Evolutionary conservation across 2,797 vertebrate species (phyloP), one percentile per base, ranked within the genome.

Genomic region (Kryptolebias ocellatus): DNA sequence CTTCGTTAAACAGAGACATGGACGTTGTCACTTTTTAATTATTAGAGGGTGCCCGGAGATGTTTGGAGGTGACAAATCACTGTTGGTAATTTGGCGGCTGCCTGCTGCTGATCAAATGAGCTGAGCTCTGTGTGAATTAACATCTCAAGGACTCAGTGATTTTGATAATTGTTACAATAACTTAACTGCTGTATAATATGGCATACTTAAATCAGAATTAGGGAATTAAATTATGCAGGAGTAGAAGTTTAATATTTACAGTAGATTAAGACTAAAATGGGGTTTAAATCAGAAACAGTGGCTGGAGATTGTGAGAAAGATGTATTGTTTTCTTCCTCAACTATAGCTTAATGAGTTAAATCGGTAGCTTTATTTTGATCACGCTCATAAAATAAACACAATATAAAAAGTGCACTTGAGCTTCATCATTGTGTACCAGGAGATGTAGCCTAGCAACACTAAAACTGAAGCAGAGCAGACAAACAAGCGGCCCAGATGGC

Each of bases 361-460:
- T 55, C 45, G 3, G 1, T 67, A 52, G 53, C 68, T 65, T 72
- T 57, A 60, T 74, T 72, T 50, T 74, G 49, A 87, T 85, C 72
- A 67, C 24, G 76, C 74, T 76, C 53, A 10, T 4, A 47, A 4
- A 27, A 29, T 31, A 0, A 1, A 44, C 4, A 62, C 71, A 61
- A 70, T 73, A 50, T 53, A 79, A 79, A 73, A 74, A 78, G 64
- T 42, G 67, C 66, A 66, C 64, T 80, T 74, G 20, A 61, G 74
- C 68, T 72, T 71, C 79, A 79, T 80, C 63, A 71, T 70, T 72
- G 57, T 83, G 78, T 64, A 73, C 42, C 29, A 46, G 44, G 70
- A 77, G 54, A 31, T 29, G 84, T 89, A 84, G 63, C 90, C 79
- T 86, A 89, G 90, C 83, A 87, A 90, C 85, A 7, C 56, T 64